Percentiles rank a stretch among this genome's conserved stretches.
Evolutionary conservation across 92 coral and sea anemone species (phyloP).

Genomic region (Epizoanthus stellaris): DNA sequence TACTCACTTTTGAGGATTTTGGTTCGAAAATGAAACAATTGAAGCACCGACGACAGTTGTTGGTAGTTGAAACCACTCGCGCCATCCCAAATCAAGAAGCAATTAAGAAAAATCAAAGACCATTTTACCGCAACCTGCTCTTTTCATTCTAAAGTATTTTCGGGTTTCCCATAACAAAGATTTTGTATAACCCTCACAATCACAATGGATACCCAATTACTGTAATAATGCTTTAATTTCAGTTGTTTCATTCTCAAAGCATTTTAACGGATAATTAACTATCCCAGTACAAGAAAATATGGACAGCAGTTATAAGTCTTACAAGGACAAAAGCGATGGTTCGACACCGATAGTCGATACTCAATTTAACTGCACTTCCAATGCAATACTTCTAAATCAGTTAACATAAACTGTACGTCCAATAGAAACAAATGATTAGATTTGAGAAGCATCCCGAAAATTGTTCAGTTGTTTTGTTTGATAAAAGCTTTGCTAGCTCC

Average conservation of each 20-base stretch:
- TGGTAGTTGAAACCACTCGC: too few relatives aligned
- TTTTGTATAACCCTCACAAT: background rate
- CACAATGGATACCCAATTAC: constrained; percentile 17
- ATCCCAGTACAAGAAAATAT: background rate
- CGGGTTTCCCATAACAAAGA: constrained; percentile 12
- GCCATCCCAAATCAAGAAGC: too few relatives aligned
- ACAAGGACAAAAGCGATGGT: background rate
- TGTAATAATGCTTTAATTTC: constrained; percentile 1
- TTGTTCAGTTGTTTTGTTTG: too few relatives aligned
- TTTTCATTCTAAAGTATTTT: constrained; percentile 3
- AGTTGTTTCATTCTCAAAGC: background rate
- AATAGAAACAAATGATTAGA: too few relatives aligned
- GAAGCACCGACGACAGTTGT: too few relatives aligned
- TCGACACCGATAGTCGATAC: background rate
- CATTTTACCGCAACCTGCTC: background rate
- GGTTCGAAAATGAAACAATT: background rate
- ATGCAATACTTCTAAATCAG: background rate
- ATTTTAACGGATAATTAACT: background rate
- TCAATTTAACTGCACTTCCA: background rate
- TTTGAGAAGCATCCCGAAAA: too few relatives aligned
- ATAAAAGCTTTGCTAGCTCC: background rate
- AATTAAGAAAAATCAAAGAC: background rate
- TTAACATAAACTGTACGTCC: background rate
- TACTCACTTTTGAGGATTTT: background rate
- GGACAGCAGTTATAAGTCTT: background rate